phyloP scores from a whole-genome alignment of 2,888 invertebrate species.

The Orthosia incerta region DNA sequence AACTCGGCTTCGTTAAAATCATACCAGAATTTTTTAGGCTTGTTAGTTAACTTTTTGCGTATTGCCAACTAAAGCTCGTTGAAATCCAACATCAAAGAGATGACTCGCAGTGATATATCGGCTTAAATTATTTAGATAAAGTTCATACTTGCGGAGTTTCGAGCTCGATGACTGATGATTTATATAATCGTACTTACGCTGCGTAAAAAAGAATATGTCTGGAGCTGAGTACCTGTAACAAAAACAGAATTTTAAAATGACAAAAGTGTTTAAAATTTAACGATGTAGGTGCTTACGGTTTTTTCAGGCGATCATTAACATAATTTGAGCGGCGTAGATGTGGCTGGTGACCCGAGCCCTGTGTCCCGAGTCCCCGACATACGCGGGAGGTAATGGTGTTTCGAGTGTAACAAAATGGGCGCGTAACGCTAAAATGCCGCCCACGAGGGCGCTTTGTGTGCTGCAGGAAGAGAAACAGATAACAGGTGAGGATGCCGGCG shows the following conservation, averaged over 20 bases:
- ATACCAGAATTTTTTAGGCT: conserved; percentile 68
- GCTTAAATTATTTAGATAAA: conserved; percentile 76
- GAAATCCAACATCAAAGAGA: conserved; percentile 75
- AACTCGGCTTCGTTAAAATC: conserved; percentile 78
- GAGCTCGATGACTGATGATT: conserved; percentile 68
- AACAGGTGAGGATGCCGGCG: conserved; percentile 81
- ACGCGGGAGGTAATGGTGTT: conserved; percentile 75
- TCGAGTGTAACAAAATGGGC: conserved; percentile 80
- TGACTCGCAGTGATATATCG: conserved; percentile 69
- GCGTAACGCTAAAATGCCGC: conserved; percentile 74
- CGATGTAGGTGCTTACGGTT: conserved; percentile 75
- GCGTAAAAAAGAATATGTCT: conserved; percentile 59
- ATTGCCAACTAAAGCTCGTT: conserved; percentile 71
- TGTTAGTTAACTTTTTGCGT: conserved; percentile 78
- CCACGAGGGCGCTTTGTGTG: conserved; percentile 76
- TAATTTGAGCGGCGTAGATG: conserved; percentile 77
- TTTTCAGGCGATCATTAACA: conserved; percentile 79
- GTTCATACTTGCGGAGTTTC: conserved; percentile 67
- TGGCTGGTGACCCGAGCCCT: conserved; percentile 68
- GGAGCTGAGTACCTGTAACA: conserved; percentile 80
- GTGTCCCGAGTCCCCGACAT: conserved; percentile 50
- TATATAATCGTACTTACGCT: conserved; percentile 41
- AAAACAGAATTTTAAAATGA: conserved; percentile 74
- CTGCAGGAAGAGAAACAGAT: conserved; percentile 82
- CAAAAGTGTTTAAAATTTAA: conserved; percentile 77